Evolutionary conservation across 2,797 vertebrate species (phyloP).

Genomic region (Telmatherina bonti): DNA sequence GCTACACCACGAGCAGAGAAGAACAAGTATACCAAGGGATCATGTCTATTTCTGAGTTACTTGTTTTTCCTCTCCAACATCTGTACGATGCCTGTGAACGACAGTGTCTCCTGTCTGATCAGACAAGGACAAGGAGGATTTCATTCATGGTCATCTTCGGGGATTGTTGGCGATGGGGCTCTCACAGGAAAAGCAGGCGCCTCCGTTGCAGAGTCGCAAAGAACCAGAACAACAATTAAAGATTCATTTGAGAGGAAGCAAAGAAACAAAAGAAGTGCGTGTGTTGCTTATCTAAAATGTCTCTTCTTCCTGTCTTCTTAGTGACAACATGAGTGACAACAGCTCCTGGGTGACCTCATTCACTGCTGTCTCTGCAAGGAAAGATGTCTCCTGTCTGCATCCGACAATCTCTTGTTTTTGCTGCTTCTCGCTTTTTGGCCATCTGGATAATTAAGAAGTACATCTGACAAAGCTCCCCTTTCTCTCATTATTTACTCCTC

Average conservation of each 20-base stretch:
- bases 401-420: conserved; percentile 36
- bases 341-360: conserved; percentile 45
- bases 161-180: conserved; percentile 69
- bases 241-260: conserved; percentile 49
- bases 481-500: conserved; percentile 38
- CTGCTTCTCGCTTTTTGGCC: conserved; percentile 11
- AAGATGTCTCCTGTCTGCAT: conserved; percentile 23
- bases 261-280: conserved; percentile 10
- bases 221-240: conserved; percentile 56
- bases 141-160: conserved; percentile 43
- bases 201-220: conserved; percentile 24
- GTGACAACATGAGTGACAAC: conserved; percentile 16
- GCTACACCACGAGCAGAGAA: conserved; percentile 53
- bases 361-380: background rate
- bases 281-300: conserved; percentile 7
- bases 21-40: conserved; percentile 34
- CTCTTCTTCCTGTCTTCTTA: conserved; percentile 15
- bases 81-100: conserved; percentile 60
- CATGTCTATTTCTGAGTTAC: conserved; percentile 63
- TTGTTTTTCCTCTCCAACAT: conserved; percentile 55
- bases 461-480: conserved; percentile 30
- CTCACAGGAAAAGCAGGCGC: conserved; percentile 39
- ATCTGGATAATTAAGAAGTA: conserved; percentile 44
- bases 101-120: conserved; percentile 52
- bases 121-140: conserved; percentile 1